Conservation (phyloP, 2,797 vertebrate genomes). For the Craterocephalus amniculus region DNA sequence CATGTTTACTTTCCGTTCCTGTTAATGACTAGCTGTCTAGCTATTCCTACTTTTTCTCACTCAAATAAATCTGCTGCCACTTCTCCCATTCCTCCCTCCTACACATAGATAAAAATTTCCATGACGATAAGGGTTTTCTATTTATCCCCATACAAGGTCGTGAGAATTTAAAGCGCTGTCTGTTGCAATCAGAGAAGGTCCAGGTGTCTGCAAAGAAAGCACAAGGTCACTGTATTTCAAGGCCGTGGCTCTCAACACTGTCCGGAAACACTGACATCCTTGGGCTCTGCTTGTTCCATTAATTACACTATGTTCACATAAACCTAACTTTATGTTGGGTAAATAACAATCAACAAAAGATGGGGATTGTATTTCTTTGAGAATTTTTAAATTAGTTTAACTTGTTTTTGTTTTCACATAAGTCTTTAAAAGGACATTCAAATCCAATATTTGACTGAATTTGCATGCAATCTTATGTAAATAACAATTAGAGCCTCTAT, state of each 20-base stretch:
- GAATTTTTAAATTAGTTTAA: background rate
- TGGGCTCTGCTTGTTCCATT: background rate
- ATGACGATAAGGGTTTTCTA: slow-evolving; percentile 27
- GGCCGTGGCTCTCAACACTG: background rate
- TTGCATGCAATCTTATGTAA: too few species aligned
- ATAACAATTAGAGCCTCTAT: background rate
- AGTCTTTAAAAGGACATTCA: background rate
- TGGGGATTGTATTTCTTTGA: background rate
- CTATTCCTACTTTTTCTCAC: slow-evolving; percentile 1
- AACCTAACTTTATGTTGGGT: background rate
- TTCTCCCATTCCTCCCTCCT: slow-evolving; percentile 6
- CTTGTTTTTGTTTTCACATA: background rate
- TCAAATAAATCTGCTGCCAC: slow-evolving; percentile 3
- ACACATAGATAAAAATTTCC: slow-evolving; percentile 35
- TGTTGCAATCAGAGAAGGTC: background rate
- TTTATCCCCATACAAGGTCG: slow-evolving; percentile 52
- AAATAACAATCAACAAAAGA: background rate
- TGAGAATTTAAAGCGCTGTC: slow-evolving; percentile 37
- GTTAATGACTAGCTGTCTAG: background rate
- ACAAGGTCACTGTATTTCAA: background rate
- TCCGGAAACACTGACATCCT: background rate
- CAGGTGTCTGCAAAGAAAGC: slow-evolving; percentile 30
- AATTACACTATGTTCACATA: background rate
- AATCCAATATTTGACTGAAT: too few species aligned
- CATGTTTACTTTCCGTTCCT: background rate